Base-by-base conservation (phyloP, 2,888 invertebrate species). In the Amiota mariae region DNA sequence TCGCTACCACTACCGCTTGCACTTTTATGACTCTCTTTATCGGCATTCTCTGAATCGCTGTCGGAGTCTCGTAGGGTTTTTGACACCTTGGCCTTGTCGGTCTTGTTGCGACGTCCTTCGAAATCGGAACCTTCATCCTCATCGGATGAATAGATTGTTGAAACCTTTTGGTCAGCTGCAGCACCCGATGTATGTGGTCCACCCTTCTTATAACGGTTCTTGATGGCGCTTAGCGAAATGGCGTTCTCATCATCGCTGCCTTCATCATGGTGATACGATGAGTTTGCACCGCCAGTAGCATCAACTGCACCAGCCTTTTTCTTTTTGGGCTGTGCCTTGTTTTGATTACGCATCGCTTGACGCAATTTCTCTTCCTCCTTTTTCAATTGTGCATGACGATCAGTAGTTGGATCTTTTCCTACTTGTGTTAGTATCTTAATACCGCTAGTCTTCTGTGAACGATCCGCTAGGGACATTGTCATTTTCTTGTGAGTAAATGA, bases 401-500 rank as follows among this genome's bases (percentile, higher is more conserved):
- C 96, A 12, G 96, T 95, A 87, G 99, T 99, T 0, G 99, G 99
- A 91, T 99, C 98, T 76, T 88, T 89, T 15, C 90, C 90, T 36
- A 90, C 90, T 89, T 96, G 97, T 1, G 98, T 97, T 80, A 99
- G 91, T 73, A 99, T 97, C 91, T 98, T 98, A 85, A 99, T 98
- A 70, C 97, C 97, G 0, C 95, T 94, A 0, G 97, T 96, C 90
- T 98, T 98, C 70, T 96, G 94, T 61, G 97, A 96, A 71, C 98
- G 93, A 90, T 99, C 99, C 0, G 99, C 99, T 80, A 99, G 91
- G 0, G 98, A 98, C 90, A 99, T 92, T 0, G 99, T 99, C 96
- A 99, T 98, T 92, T 99, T 99, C 80, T 98, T 93, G 90, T 99
- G 99, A 0, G 99, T 99, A 91, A 98, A 98, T 24, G 98, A 98